phyloP scores from a whole-genome alignment of 2,113 vertebrate species.

The Accipiter virgatus region DNA sequence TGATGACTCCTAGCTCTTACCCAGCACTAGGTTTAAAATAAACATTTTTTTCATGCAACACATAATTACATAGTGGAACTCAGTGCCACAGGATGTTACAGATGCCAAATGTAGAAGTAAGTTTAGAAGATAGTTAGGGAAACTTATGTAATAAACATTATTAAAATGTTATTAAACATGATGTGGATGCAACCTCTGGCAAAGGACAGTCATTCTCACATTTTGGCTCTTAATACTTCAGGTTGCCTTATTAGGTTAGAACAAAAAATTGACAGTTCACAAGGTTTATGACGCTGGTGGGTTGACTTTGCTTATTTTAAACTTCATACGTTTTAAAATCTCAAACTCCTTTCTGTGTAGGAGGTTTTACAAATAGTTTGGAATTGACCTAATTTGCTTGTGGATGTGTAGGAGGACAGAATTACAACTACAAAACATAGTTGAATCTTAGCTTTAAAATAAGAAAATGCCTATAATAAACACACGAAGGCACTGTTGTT shows the following conservation, averaged over 20 bases:
- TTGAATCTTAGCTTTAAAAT: neutral
- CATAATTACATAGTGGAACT: constrained; percentile 4
- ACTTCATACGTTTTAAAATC: neutral
- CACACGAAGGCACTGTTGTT: constrained; percentile 38
- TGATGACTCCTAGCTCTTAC: constrained; percentile 16
- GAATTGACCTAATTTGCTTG: constrained; percentile 7
- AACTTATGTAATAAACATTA: constrained; percentile 21
- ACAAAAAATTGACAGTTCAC: neutral
- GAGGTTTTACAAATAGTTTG: constrained; percentile 21
- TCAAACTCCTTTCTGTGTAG: neutral
- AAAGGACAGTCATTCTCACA: neutral
- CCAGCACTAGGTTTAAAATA: constrained; percentile 31
- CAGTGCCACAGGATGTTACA: constrained; percentile 4
- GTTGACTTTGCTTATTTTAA: constrained; percentile 9
- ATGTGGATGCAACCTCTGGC: neutral
- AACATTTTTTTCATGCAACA: neutral
- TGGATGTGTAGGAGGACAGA: neutral
- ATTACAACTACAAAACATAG: neutral
- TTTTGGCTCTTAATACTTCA: neutral
- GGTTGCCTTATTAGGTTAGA: neutral
- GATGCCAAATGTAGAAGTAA: constrained; percentile 26
- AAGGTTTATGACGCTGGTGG: neutral
- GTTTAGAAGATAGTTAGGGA: constrained; percentile 11
- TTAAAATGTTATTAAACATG: neutral
- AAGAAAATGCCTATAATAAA: constrained; percentile 14